Percentiles rank a stretch among this genome's conserved stretches.
Evolutionary conservation across 2,888 invertebrate genomes (phyloP).

Genomic region (Limnephilus marmoratus): DNA sequence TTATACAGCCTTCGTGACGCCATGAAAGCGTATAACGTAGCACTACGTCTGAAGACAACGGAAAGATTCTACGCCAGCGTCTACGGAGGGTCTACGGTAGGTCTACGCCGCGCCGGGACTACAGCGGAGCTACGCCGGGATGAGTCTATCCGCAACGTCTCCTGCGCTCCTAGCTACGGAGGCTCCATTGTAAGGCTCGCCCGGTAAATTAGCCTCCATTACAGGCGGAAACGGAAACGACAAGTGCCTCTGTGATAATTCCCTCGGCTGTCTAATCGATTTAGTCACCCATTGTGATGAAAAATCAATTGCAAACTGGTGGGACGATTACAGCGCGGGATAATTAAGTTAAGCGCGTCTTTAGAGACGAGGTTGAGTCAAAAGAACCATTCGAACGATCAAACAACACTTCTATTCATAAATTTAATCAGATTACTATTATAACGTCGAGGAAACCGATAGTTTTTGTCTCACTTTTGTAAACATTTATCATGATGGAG

Average conservation of each 20-base stretch:
- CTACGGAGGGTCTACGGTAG: slow-evolving; percentile 45
- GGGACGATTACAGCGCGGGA: slow-evolving; percentile 4
- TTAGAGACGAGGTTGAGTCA: slow-evolving; percentile 3
- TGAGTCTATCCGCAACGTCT: neutral
- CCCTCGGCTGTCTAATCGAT: slow-evolving; percentile 36
- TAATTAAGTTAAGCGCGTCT: slow-evolving; percentile 25
- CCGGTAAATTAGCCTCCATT: slow-evolving; percentile 59
- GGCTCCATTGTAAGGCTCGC: slow-evolving; percentile 41
- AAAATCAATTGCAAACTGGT: slow-evolving; percentile 38
- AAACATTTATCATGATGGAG: neutral
- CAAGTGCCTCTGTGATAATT: slow-evolving; percentile 42
- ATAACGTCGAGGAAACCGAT: neutral
- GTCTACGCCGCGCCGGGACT: neutral
- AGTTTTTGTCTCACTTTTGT: neutral
- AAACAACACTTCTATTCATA: neutral
- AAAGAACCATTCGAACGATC: neutral
- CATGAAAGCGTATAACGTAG: slow-evolving; percentile 46
- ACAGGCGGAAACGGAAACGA: slow-evolving; percentile 40
- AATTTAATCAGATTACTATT: neutral
- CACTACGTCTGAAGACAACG: slow-evolving; percentile 50
- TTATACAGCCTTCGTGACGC: slow-evolving; percentile 21
- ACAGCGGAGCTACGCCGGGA: neutral
- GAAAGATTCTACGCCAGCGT: slow-evolving; percentile 52
- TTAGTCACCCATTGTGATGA: slow-evolving; percentile 33
- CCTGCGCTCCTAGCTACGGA: slow-evolving; percentile 13